phyloP scores from a whole-genome alignment of 2,113 vertebrate species.

The Rousettus leschenaultii region DNA sequence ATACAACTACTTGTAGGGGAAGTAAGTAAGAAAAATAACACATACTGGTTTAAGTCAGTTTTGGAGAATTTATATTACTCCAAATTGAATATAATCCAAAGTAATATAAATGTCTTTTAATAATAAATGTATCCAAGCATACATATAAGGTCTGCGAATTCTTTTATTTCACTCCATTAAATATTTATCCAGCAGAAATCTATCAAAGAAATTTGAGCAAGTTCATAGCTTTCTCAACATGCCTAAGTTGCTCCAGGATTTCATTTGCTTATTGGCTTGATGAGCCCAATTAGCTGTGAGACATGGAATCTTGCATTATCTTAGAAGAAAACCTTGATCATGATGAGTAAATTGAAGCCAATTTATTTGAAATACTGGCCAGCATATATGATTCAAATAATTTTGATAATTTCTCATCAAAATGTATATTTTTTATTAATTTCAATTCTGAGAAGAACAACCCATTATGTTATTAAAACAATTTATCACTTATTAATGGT shows the following conservation, averaged over 20 bases:
- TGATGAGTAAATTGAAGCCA: background rate
- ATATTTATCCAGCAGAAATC: constrained; percentile 43
- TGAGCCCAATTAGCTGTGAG: constrained; percentile 8
- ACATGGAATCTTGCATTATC: background rate
- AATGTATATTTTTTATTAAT: constrained; percentile 5
- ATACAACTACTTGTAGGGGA: background rate
- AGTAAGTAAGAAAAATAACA: background rate
- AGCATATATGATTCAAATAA: background rate
- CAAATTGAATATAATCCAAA: background rate
- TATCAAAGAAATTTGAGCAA: constrained; percentile 38
- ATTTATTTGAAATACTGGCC: background rate
- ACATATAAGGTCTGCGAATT: background rate
- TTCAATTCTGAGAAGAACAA: background rate
- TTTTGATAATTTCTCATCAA: background rate
- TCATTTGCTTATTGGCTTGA: constrained; percentile 29
- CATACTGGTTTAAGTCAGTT: background rate
- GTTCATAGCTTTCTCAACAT: constrained; percentile 10
- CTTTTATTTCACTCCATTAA: constrained; percentile 35
- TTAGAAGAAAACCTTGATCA: background rate
- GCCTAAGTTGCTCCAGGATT: background rate
- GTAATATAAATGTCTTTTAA: background rate
- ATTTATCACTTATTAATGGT: constrained; percentile 10
- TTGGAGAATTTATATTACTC: background rate
- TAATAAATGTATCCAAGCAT: constrained; percentile 6
- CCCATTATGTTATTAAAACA: constrained; percentile 29